Evolutionary conservation across 2,888 invertebrate genomes (phyloP).

Genomic region (Periphyllus acericola): DNA sequence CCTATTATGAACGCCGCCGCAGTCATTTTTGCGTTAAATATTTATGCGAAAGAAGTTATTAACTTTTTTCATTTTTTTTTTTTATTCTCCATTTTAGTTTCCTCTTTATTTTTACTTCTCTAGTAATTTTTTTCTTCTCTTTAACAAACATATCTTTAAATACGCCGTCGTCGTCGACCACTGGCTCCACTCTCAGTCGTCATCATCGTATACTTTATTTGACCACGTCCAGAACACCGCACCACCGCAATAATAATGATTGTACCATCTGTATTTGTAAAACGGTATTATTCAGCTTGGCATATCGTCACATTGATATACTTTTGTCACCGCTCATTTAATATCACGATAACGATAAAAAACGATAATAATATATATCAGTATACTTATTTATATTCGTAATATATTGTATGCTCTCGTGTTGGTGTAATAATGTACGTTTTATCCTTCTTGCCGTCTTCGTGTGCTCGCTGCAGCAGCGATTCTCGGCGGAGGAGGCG

Average conservation of each 20-base stretch:
- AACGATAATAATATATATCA: background rate
- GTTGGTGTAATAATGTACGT: background rate
- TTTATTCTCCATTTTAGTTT: background rate
- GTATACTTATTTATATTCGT: background rate
- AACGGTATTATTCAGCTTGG: background rate
- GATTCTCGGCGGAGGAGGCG: background rate
- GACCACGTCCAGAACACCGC: background rate
- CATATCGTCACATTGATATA: background rate
- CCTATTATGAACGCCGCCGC: constrained; percentile 52
- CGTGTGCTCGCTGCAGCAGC: background rate
- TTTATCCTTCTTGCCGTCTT: background rate
- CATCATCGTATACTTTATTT: background rate
- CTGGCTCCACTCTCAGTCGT: background rate
- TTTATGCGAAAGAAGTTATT: constrained; percentile 58
- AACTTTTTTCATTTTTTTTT: constrained; percentile 52
- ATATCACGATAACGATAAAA: background rate
- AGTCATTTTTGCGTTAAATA: constrained; percentile 58
- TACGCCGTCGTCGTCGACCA: background rate
- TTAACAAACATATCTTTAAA: background rate
- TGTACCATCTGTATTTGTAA: background rate
- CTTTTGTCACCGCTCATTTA: background rate
- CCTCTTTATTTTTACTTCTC: background rate
- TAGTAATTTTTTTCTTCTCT: background rate
- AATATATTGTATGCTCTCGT: background rate
- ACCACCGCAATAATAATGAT: background rate